Evolutionary conservation across 2,797 vertebrate genomes (phyloP).

Genomic region (Heterohyrax brucei): DNA sequence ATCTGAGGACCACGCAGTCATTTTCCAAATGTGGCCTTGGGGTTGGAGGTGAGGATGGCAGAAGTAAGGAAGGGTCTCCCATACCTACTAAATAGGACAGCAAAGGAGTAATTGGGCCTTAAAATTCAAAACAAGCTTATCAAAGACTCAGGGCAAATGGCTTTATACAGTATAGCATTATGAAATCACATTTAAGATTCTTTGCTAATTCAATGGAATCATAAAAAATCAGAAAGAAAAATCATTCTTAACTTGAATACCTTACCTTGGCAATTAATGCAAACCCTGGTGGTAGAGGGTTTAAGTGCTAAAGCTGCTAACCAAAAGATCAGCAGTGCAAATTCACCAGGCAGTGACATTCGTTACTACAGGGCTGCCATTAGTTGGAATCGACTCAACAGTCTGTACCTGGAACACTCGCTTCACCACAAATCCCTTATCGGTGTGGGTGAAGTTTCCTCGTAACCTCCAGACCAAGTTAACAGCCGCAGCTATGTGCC

Average conservation of each 20-base stretch:
- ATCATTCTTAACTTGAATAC: not conserved
- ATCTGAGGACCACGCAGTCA: not conserved
- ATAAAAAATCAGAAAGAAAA: conserved; percentile 28
- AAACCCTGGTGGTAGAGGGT: no score
- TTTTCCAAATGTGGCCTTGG: not conserved
- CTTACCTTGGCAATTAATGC: not conserved
- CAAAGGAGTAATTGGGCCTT: conserved; percentile 25
- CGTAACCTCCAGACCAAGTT: not conserved
- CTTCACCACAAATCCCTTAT: not conserved
- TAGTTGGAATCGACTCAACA: no score
- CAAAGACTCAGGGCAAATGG: conserved; percentile 40
- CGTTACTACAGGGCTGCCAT: no score
- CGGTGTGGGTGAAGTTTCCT: not conserved
- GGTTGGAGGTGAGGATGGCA: no score
- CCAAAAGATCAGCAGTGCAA: no score
- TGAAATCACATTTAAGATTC: not conserved
- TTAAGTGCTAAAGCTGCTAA: no score
- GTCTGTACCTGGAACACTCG: not conserved
- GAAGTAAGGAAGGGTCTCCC: not conserved
- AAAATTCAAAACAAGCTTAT: conserved; percentile 4
- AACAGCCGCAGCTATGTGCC: not conserved
- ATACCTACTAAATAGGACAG: not conserved
- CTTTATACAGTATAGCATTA: conserved; percentile 1
- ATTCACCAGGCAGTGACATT: no score
- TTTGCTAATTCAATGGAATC: conserved; percentile 17